Conservation (phyloP, 2,113 vertebrate genomes). For the Phaethornis superciliosus region DNA sequence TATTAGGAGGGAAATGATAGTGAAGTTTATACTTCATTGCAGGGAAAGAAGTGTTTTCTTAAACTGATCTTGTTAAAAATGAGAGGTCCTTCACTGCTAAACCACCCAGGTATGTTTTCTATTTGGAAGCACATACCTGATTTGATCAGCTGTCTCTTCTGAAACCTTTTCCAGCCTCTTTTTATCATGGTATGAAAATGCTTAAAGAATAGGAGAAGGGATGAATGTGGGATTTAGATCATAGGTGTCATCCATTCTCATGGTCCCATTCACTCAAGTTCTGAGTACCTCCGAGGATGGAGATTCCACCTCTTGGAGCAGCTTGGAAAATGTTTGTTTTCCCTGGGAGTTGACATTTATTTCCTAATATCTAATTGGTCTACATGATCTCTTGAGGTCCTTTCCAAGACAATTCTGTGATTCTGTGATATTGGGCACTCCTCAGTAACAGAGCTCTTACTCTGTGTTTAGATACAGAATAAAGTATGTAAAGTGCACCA, state of each 20-base stretch:
- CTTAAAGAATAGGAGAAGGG: not conserved
- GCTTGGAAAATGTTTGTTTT: not conserved
- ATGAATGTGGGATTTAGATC: not conserved
- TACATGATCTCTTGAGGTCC: no score
- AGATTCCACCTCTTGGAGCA: not conserved
- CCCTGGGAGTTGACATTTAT: not conserved
- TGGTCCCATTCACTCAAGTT: not conserved
- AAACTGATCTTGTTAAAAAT: not conserved
- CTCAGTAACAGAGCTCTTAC: not conserved
- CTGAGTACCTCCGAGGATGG: not conserved
- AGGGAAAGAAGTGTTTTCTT: not conserved
- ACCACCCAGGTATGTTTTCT: not conserved
- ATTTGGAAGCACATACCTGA: accelerated
- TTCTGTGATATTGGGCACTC: not conserved
- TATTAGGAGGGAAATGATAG: not conserved
- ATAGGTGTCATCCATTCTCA: not conserved
- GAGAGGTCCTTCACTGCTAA: not conserved
- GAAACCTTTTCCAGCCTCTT: not conserved
- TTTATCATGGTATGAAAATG: not conserved
- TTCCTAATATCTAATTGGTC: not conserved
- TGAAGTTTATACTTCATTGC: not conserved
- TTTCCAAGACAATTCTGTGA: no score
- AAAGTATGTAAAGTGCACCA: not conserved
- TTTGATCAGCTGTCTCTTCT: not conserved
- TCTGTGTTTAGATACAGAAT: not conserved